These are phyloP conservation scores for Cabera pusaria DNA, from an alignment of 2,888 invertebrate species.

Conservation along the genomic window DNA sequence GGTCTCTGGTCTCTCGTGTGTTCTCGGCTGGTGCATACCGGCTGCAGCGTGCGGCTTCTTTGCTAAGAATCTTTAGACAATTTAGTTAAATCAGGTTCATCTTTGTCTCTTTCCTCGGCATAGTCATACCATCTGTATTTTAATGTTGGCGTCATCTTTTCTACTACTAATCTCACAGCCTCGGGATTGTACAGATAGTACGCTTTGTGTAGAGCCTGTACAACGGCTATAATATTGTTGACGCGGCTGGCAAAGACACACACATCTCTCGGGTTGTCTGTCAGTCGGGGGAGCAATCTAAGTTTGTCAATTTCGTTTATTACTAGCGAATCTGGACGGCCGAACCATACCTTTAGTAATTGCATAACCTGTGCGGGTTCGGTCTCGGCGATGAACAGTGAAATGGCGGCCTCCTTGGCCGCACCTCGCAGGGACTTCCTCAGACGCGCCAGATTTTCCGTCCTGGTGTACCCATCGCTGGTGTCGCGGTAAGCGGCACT, in stretches of 20 bases:
- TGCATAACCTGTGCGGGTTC: neutral
- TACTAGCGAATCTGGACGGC: neutral
- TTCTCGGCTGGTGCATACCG: neutral
- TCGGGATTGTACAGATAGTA: conserved; percentile 2
- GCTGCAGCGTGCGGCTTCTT: neutral
- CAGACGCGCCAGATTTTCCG: neutral
- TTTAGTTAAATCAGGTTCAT: neutral
- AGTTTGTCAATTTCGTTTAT: neutral
- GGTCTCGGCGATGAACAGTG: neutral
- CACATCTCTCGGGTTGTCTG: conserved; percentile 1
- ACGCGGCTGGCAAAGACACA: conserved; percentile 1
- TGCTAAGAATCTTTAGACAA: neutral
- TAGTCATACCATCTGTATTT: conserved; percentile 1
- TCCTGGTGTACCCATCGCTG: neutral
- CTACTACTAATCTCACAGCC: neutral
- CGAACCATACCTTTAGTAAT: neutral
- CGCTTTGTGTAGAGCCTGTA: neutral
- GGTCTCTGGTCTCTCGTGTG: neutral
- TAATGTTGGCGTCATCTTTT: neutral
- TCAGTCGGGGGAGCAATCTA: neutral
- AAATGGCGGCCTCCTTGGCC: neutral
- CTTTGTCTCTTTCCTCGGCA: neutral
- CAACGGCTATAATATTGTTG: neutral
- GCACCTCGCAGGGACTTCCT: neutral
- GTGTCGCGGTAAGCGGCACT: conserved; percentile 1